Evolutionary conservation across 2,888 invertebrate genomes (phyloP).

Genomic region (Conistra vaccinii): DNA sequence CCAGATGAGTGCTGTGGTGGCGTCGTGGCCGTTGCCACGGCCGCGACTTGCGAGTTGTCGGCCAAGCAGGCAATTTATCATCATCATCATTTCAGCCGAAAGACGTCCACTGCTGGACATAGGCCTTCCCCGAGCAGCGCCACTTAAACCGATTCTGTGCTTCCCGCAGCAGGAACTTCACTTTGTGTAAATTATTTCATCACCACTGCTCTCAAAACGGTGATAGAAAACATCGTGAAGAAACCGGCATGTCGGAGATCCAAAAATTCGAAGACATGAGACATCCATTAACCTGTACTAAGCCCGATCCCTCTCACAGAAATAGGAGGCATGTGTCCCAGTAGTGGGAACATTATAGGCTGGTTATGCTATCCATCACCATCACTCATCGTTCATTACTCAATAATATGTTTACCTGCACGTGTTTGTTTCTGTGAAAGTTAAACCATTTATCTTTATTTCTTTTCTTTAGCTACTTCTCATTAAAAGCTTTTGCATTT

Average conservation of each 20-base stretch:
- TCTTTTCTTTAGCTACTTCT: conserved; percentile 1
- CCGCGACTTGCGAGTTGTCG: too few relatives aligned
- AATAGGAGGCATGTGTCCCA: background rate
- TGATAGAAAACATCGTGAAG: background rate
- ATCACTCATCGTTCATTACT: background rate
- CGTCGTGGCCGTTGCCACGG: too few relatives aligned
- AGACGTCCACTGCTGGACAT: too few relatives aligned
- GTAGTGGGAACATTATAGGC: background rate
- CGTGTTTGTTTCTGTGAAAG: background rate
- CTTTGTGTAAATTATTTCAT: background rate
- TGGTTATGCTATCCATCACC: too few relatives aligned
- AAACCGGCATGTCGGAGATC: background rate
- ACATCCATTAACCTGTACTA: background rate
- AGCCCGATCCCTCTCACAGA: background rate
- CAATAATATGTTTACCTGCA: background rate
- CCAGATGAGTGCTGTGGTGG: too few relatives aligned
- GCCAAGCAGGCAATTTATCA: too few relatives aligned
- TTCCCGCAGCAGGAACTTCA: too few relatives aligned
- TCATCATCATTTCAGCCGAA: too few relatives aligned
- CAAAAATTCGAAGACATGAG: background rate
- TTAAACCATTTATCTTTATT: background rate
- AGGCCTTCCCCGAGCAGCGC: too few relatives aligned
- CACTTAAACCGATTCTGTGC: too few relatives aligned
- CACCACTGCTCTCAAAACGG: background rate
- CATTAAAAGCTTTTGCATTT: background rate